Evolutionary conservation across 2,888 invertebrate genomes (phyloP).

Genomic region (Watsonalla cultraria): DNA sequence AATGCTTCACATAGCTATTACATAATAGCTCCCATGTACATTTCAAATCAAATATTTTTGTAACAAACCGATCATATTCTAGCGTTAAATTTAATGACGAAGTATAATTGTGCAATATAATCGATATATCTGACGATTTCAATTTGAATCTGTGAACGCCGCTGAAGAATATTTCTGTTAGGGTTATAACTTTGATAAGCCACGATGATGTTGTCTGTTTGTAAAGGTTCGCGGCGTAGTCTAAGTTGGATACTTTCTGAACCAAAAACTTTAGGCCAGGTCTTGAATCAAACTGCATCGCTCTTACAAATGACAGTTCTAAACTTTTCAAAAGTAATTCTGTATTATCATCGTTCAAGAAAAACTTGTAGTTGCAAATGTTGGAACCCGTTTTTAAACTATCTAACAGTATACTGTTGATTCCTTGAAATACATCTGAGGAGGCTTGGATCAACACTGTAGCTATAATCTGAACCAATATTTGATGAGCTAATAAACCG

Average conservation of each 20-base stretch:
- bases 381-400: conserved; percentile 65
- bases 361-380: conserved; percentile 65
- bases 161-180: conserved; percentile 90
- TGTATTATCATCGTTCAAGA: conserved; percentile 79
- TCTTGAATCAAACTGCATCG: conserved; percentile 91
- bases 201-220: conserved; percentile 95
- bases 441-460: conserved; percentile 89
- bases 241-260: conserved; percentile 93
- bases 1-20: conserved; percentile 74
- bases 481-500: conserved; percentile 94
- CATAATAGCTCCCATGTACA: conserved; percentile 81
- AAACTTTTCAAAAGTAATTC: conserved; percentile 87
- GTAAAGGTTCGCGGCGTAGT: conserved; percentile 93
- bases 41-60: conserved; percentile 80
- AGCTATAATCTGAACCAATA: conserved; percentile 93
- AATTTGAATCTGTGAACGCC: conserved; percentile 82
- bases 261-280: conserved; percentile 96
- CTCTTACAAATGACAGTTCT: conserved; percentile 88
- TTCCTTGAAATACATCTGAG: conserved; percentile 79
- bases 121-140: conserved; percentile 79
- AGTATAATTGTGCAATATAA: conserved; percentile 80
- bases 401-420: conserved; percentile 80
- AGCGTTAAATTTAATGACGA: conserved; percentile 72
- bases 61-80: conserved; percentile 78
- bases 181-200: conserved; percentile 91